phyloP scores from a whole-genome alignment of 1,140 invertebrate genomes.

The Spodoptera litura region DNA sequence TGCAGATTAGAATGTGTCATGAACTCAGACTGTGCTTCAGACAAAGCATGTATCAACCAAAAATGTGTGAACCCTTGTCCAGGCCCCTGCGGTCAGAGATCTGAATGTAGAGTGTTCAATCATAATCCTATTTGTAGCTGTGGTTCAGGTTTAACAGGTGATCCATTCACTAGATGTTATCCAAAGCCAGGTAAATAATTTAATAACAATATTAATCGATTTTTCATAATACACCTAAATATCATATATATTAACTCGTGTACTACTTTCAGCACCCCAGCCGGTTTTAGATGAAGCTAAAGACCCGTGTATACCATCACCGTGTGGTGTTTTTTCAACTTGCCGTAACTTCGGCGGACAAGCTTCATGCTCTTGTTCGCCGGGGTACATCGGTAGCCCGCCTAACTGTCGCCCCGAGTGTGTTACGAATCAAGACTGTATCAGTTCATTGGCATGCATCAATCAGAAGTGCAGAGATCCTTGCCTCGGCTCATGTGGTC shows the following conservation, averaged over 20 bases:
- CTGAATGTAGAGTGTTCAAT: constrained; percentile 88
- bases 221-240: no score
- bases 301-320: constrained; percentile 87
- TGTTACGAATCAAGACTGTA: constrained; percentile 88
- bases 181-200: constrained; percentile 87
- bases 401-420: constrained; percentile 90
- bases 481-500: constrained; percentile 89
- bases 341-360: constrained; percentile 87
- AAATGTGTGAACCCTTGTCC: constrained; percentile 90
- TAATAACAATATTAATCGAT: neutral
- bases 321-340: constrained; percentile 89
- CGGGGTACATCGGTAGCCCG: constrained; percentile 88
- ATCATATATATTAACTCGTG: no score
- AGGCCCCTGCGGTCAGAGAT: constrained; percentile 88
- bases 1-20: constrained; percentile 89
- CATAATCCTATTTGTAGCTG: constrained; percentile 89
- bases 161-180: constrained; percentile 87
- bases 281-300: constrained; percentile 72
- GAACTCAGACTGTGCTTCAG: constrained; percentile 88
- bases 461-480: constrained; percentile 89
- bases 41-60: constrained; percentile 88
- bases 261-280: constrained; percentile 62
- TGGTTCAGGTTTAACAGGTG: constrained; percentile 83
- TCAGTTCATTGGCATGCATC: constrained; percentile 88
- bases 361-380: constrained; percentile 88